Conservation (phyloP, 2,888 invertebrate genomes). For the Stenchaetothrips biformis region DNA sequence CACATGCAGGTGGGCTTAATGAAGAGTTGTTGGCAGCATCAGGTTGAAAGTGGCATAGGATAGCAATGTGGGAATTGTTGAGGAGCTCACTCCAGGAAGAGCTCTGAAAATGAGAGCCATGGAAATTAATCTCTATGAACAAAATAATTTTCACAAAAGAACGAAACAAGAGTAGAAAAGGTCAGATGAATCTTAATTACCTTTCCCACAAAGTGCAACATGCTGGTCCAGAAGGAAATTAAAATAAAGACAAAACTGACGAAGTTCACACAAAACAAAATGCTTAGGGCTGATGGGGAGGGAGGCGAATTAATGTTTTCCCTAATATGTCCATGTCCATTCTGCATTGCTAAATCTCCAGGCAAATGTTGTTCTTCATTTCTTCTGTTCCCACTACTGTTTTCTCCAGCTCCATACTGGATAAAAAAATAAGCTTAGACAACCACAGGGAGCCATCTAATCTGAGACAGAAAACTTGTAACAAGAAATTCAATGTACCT, state of each 20-base stretch:
- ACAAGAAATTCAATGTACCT: not conserved
- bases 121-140: constrained; percentile 28
- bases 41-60: constrained; percentile 44
- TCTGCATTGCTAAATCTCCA: too few species aligned
- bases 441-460: too few species aligned
- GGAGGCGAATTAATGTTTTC: too few species aligned
- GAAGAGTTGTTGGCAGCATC: constrained; percentile 28
- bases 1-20: constrained; percentile 38
- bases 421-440: too few species aligned
- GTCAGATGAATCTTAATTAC: constrained; percentile 42
- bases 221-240: constrained; percentile 47
- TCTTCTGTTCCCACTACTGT: too few species aligned
- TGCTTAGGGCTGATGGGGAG: not conserved
- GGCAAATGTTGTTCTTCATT: too few species aligned
- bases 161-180: constrained; percentile 28
- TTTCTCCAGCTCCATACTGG: too few species aligned
- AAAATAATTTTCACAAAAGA: constrained; percentile 6
- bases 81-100: constrained; percentile 42
- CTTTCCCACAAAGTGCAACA: constrained; percentile 51
- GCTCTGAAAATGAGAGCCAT: constrained; percentile 38
- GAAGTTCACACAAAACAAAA: not conserved
- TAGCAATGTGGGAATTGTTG: constrained; percentile 43
- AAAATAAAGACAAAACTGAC: constrained; percentile 40
- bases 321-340: too few species aligned
- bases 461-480: too few species aligned